phyloP scores from a whole-genome alignment of 2,113 vertebrate genomes.

The Rhinopomastus cyanomelas region DNA sequence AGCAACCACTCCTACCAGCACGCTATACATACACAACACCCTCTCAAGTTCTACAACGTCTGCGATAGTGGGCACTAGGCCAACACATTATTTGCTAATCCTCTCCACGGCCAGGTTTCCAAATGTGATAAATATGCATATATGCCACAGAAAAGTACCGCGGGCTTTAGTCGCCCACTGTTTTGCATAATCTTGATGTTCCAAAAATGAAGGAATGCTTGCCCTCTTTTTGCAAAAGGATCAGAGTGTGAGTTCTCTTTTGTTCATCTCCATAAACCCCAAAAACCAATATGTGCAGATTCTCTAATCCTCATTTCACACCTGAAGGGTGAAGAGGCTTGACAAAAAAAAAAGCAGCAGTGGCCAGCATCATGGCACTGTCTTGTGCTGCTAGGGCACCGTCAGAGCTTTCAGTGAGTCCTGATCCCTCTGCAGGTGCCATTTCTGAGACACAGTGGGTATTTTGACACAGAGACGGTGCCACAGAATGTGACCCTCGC shows the following conservation, averaged over 20 bases:
- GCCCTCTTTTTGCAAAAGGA: constrained; percentile 64
- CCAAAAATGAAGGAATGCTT: constrained; percentile 71
- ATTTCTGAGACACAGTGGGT: background rate
- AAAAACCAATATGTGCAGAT: constrained; percentile 71
- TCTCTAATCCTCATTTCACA: constrained; percentile 77
- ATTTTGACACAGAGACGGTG: background rate
- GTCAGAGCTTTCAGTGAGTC: background rate
- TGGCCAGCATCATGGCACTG: constrained; percentile 16
- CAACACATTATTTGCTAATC: constrained; percentile 73
- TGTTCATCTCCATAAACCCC: constrained; percentile 75
- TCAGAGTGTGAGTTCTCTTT: constrained; percentile 73
- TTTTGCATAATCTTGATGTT: constrained; percentile 77
- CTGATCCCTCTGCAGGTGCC: constrained; percentile 40
- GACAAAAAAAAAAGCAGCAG: constrained; percentile 58
- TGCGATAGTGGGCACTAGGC: constrained; percentile 69
- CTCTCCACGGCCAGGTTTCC: constrained; percentile 68
- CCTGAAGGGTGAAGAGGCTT: constrained; percentile 70
- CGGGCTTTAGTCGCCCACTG: constrained; percentile 74
- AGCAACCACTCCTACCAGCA: constrained; percentile 48
- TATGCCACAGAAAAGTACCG: constrained; percentile 70
- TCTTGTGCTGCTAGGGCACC: background rate
- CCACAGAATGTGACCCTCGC: background rate
- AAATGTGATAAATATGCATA: constrained; percentile 82
- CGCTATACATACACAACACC: constrained; percentile 31
- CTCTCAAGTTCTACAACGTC: constrained; percentile 49